Evolutionary conservation across 2,113 vertebrate species (phyloP).

Genomic region (Urocynchramus pylzowi): DNA sequence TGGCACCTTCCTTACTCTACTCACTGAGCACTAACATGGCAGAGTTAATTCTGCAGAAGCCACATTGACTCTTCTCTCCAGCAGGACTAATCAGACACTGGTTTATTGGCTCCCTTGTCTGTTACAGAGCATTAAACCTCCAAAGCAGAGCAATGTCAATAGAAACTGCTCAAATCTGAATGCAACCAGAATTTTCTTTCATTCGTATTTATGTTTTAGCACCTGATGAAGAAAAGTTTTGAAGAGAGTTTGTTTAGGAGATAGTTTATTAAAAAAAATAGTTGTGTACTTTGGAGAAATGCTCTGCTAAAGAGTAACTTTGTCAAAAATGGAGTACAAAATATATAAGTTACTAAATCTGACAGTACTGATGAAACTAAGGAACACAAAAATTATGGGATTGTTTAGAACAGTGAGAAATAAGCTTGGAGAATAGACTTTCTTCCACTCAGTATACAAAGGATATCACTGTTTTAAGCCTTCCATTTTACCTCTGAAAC

Average conservation of each 20-base stretch:
- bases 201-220: neutral
- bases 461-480: neutral
- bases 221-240: neutral
- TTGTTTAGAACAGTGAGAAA: neutral
- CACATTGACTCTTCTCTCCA: neutral
- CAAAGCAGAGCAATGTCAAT: fast-evolving
- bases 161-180: neutral
- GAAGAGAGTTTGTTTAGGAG: neutral
- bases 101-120: neutral
- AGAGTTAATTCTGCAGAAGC: neutral
- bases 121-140: neutral
- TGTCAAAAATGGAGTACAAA: neutral
- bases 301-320: neutral
- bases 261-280: neutral
- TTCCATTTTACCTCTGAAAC: neutral
- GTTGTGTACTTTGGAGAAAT: neutral
- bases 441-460: neutral
- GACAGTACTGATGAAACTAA: neutral
- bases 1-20: neutral
- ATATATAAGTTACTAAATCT: neutral
- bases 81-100: fast-evolving
- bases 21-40: fast-evolving
- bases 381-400: neutral
- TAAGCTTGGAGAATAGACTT: neutral
- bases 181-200: neutral